Conservation (phyloP, 2,113 vertebrate genomes). For the Chamaea fasciata region DNA sequence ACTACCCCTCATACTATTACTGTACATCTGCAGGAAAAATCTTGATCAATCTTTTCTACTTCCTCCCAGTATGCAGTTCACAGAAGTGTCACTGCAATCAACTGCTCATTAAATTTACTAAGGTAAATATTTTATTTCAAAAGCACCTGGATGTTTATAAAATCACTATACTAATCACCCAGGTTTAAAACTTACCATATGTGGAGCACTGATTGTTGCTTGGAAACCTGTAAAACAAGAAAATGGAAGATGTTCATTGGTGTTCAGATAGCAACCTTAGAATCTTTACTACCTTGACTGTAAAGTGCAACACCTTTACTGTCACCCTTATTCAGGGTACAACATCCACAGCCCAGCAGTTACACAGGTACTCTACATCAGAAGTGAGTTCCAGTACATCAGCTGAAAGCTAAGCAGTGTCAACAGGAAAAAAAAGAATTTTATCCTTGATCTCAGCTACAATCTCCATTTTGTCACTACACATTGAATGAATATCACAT, state of each 20-base stretch:
- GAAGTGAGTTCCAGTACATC: background rate
- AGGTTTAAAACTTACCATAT: constrained; percentile 85
- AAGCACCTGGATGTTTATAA: background rate
- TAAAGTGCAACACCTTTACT: background rate
- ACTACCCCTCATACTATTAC: background rate
- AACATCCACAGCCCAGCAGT: background rate
- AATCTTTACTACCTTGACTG: background rate
- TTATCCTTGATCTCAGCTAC: background rate
- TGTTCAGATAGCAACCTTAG: background rate
- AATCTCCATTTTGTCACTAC: background rate
- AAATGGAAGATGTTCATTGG: background rate
- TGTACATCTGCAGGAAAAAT: background rate
- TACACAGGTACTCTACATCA: background rate
- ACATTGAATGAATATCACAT: background rate
- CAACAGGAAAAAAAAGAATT: background rate
- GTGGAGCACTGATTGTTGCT: constrained; percentile 98
- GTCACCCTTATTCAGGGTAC: background rate
- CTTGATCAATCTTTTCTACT: background rate
- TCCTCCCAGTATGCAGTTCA: background rate
- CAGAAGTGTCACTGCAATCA: background rate
- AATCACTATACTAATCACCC: background rate
- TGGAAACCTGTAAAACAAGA: constrained; percentile 87
- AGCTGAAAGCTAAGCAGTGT: background rate
- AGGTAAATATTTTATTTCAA: background rate
- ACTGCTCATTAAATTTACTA: background rate